Evolutionary conservation across 92 coral and sea anemone species (phyloP).

Genomic region (Porites divaricata): DNA sequence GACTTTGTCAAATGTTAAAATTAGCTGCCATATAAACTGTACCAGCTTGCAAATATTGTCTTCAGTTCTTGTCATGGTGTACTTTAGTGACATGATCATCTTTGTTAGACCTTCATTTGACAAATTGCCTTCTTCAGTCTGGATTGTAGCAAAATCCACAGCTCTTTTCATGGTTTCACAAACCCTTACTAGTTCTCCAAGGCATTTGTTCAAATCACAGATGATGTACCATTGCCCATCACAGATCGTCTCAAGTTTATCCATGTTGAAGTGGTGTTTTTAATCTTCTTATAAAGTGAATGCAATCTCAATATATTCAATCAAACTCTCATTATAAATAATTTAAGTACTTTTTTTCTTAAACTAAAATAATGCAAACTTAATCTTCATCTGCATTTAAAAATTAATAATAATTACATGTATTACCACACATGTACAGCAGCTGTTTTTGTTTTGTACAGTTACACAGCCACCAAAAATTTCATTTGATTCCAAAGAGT

Average conservation of each 20-base stretch:
- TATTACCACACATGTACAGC: background rate
- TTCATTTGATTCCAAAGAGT: background rate
- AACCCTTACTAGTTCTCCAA: conserved; percentile 63
- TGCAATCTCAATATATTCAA: background rate
- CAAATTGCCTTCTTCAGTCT: conserved; percentile 51
- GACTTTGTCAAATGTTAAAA: conserved; percentile 85
- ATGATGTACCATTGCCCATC: conserved; percentile 83
- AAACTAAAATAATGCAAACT: background rate
- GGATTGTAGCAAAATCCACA: conserved; percentile 43
- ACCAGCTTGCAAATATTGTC: conserved; percentile 76
- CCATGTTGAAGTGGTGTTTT: conserved; percentile 18
- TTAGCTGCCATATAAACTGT: conserved; percentile 83
- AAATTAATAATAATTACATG: background rate
- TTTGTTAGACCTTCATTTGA: conserved; percentile 63
- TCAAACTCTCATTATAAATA: background rate
- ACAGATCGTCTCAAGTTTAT: conserved; percentile 69
- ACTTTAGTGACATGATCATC: conserved; percentile 67
- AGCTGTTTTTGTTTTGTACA: background rate
- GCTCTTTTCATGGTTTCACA: conserved; percentile 67
- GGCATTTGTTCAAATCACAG: conserved; percentile 66
- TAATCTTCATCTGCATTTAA: conserved; percentile 12
- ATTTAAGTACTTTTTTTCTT: background rate
- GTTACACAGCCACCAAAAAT: background rate
- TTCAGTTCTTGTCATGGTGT: conserved; percentile 80
- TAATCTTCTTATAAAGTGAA: background rate